Evolutionary conservation across 2,797 vertebrate genomes (phyloP).

Genomic region (Lithobates sylvaticus): DNA sequence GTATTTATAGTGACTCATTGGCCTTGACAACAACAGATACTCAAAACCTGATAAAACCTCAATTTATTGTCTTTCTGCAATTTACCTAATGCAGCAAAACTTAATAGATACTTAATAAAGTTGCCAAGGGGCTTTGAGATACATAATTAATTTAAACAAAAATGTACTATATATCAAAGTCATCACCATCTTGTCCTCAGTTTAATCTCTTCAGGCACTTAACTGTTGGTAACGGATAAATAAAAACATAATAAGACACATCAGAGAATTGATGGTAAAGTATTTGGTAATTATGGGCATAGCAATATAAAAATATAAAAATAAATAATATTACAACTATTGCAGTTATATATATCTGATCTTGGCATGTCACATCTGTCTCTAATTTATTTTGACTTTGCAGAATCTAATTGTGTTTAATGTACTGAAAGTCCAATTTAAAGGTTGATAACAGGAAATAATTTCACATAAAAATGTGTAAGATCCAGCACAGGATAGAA

Average conservation of each 20-base stretch:
- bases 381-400: not conserved
- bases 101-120: slow-evolving; percentile 18
- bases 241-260: not conserved
- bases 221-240: slow-evolving; percentile 5
- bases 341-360: not conserved
- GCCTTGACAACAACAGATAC: not conserved
- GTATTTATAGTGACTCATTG: not conserved
- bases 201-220: slow-evolving; percentile 8
- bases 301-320: not conserved
- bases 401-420: not conserved
- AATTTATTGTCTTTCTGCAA: slow-evolving; percentile 22
- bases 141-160: slow-evolving; percentile 13
- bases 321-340: not conserved
- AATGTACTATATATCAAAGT: slow-evolving; percentile 29
- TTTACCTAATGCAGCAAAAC: slow-evolving; percentile 6
- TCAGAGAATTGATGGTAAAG: not conserved
- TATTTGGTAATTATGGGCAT: not conserved
- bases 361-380: not conserved
- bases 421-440: not conserved
- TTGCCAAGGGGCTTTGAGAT: slow-evolving; percentile 33
- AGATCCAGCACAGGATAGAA: not conserved
- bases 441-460: not conserved
- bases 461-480: not conserved
- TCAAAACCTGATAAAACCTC: not conserved
- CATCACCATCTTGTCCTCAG: not conserved